Evolutionary conservation across 2,797 vertebrate species (phyloP).

Genomic region (Pachyuromys duprasi): DNA sequence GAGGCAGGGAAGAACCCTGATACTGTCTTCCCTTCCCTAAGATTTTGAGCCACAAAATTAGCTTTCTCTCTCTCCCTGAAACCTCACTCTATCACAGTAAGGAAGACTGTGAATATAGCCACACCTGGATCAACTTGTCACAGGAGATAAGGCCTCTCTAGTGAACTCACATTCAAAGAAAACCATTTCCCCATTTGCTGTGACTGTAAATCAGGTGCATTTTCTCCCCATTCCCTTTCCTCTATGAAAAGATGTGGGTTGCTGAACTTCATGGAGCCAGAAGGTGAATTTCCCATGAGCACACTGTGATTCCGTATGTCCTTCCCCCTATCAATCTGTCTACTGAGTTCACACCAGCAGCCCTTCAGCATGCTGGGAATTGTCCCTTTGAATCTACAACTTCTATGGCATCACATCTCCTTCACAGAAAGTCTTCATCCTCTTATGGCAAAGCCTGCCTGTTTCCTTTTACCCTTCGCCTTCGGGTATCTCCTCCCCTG

Average conservation of each 20-base stretch:
- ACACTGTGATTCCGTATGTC: neutral
- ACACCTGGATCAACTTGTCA: neutral
- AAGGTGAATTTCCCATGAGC: neutral
- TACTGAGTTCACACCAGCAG: neutral
- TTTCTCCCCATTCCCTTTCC: neutral
- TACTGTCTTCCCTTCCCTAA: neutral
- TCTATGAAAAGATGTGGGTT: neutral
- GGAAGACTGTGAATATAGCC: neutral
- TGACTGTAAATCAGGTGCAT: neutral
- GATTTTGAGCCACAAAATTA: neutral
- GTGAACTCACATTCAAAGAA: neutral
- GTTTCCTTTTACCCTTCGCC: neutral
- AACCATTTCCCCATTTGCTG: neutral
- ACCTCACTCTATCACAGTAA: neutral
- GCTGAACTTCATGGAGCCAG: neutral
- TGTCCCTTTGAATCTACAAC: neutral
- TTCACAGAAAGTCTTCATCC: neutral
- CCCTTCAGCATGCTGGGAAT: neutral
- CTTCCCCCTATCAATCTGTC: no score
- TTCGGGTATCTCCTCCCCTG: neutral
- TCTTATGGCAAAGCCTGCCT: neutral
- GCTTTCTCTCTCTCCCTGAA: neutral
- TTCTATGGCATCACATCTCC: neutral
- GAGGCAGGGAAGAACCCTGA: neutral
- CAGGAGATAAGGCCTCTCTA: neutral